Evolutionary conservation across 2,797 vertebrate species (phyloP).

Genomic region (Lagocephalus sceleratus): DNA sequence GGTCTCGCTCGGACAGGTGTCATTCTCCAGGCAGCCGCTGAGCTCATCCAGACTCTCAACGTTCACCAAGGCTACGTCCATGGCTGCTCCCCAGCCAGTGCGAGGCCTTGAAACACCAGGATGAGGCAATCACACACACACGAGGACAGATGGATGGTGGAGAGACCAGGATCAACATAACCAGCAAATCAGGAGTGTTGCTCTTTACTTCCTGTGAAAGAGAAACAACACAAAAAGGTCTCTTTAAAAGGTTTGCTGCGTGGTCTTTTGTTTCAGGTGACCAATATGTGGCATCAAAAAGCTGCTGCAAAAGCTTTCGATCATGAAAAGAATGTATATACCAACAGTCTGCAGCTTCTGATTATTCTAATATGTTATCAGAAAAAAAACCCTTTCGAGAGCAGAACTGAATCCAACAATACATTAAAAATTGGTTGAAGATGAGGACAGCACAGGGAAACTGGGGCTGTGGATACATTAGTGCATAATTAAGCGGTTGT

Average conservation of each 20-base stretch:
- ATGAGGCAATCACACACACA: constrained; percentile 18
- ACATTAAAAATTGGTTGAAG: constrained; percentile 12
- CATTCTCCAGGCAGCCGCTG: constrained; percentile 72
- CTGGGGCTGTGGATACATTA: constrained; percentile 58
- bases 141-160: constrained; percentile 16
- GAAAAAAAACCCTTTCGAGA: too few relatives aligned
- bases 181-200: constrained; percentile 8
- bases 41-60: constrained; percentile 84
- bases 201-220: constrained; percentile 12
- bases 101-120: constrained; percentile 42
- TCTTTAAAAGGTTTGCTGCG: constrained; percentile 12
- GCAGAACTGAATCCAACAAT: too few relatives aligned
- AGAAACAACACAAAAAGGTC: constrained; percentile 10
- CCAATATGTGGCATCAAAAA: too few relatives aligned
- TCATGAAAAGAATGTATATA: too few relatives aligned
- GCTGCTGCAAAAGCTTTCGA: too few relatives aligned
- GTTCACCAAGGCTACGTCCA: constrained; percentile 90
- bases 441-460: constrained; percentile 29
- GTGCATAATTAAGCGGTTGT: constrained; percentile 65
- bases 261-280: neutral
- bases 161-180: constrained; percentile 13
- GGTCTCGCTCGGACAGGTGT: constrained; percentile 77
- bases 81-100: constrained; percentile 73
- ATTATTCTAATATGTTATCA: too few relatives aligned
- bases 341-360: too few relatives aligned